A percentile compares a stretch with the other conserved stretches of the same genome.
These are phyloP conservation scores for Palythoa heliodiscus DNA, from an alignment of 92 coral and sea anemone species.

Conservation along the genomic window DNA sequence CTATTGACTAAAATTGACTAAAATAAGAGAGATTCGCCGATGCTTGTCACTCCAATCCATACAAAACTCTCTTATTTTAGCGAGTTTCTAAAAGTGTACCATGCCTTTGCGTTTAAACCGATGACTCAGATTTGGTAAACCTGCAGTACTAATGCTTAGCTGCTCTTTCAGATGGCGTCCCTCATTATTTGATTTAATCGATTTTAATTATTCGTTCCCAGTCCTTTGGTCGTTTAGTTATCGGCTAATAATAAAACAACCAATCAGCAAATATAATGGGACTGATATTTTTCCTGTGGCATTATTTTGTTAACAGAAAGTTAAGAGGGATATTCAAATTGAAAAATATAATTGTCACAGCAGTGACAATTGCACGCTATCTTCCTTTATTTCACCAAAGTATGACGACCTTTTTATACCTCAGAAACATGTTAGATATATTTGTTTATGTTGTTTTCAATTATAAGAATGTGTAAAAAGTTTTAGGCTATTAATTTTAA, in stretches of 20 bases:
- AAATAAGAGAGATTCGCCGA: no score
- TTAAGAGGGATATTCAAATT: background rate
- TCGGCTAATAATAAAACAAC: background rate
- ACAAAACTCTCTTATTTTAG: no score
- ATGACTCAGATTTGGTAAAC: no score
- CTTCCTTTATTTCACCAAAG: background rate
- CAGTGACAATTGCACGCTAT: background rate
- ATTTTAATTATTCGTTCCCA: no score
- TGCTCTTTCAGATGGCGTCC: no score
- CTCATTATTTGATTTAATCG: no score
- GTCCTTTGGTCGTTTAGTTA: no score
- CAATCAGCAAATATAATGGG: background rate
- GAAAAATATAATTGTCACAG: background rate
- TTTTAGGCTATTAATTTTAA: background rate
- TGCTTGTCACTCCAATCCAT: no score
- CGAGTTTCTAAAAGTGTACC: no score
- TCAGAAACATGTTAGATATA: background rate
- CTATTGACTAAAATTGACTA: no score
- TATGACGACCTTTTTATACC: background rate
- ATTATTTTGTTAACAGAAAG: background rate
- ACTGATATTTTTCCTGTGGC: background rate
- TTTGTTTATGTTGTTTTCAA: background rate
- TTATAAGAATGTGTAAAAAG: background rate
- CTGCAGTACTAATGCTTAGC: no score
- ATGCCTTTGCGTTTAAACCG: no score